Conservation (phyloP, 2,888 invertebrate genomes). For the Tetramorium bicarinatum region DNA sequence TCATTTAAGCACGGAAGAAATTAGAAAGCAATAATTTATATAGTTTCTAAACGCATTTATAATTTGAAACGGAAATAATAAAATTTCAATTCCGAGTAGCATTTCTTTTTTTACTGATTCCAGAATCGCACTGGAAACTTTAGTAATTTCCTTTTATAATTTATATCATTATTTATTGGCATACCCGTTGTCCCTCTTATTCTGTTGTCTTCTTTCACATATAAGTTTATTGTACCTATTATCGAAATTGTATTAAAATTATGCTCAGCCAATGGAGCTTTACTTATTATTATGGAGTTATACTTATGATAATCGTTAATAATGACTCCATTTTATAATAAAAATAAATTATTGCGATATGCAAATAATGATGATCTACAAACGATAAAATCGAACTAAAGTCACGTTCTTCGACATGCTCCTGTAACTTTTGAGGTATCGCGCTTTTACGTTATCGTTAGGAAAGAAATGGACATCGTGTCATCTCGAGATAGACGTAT, state of each 20-base stretch:
- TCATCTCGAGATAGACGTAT: constrained; percentile 82
- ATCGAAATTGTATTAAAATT: not conserved
- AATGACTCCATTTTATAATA: not conserved
- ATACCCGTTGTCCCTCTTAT: not conserved
- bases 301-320: not conserved
- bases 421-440: not conserved
- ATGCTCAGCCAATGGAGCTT: not conserved
- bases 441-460: not conserved
- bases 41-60: not conserved
- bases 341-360: not conserved
- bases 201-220: not conserved
- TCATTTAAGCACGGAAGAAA: not conserved
- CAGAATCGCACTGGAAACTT: not conserved
- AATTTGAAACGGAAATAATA: not conserved
- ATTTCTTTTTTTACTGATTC: not conserved
- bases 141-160: not conserved
- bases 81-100: not conserved
- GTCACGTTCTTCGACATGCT: not conserved
- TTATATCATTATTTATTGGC: not conserved
- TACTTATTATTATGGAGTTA: not conserved
- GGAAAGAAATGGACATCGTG: constrained; percentile 80
- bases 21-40: not conserved
- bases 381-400: not conserved
- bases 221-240: not conserved
- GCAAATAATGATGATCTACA: not conserved